Percentiles rank a stretch among this genome's conserved stretches.
Conservation (phyloP, 2,797 vertebrate genomes). For the Anas flavirostris region DNA sequence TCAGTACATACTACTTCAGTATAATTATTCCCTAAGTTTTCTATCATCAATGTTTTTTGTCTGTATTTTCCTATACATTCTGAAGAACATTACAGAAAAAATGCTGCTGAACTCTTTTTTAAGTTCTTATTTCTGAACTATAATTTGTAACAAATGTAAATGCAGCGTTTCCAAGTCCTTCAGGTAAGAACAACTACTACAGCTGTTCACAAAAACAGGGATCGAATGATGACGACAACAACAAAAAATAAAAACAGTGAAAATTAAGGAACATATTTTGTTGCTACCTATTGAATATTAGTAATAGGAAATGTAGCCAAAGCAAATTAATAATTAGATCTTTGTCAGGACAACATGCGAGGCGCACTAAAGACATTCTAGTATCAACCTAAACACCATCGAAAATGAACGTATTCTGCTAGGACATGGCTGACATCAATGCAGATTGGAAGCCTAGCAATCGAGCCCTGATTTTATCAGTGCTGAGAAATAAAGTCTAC, state of each 20-base stretch:
- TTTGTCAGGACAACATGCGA: not conserved
- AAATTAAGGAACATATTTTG: not conserved
- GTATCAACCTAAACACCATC: not conserved
- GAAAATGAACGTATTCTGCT: not conserved
- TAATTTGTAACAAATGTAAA: not conserved
- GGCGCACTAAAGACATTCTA: not conserved
- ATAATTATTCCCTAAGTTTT: not conserved
- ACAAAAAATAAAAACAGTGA: not conserved
- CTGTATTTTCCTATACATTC: not conserved
- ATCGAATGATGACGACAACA: not conserved
- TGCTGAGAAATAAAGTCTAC: conserved; percentile 6
- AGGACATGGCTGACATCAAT: not conserved
- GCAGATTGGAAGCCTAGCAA: not conserved
- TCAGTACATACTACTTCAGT: not conserved
- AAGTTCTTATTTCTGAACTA: not conserved
- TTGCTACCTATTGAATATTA: not conserved
- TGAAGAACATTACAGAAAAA: not conserved
- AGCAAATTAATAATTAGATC: not conserved
- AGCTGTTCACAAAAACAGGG: not conserved
- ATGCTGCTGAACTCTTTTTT: not conserved
- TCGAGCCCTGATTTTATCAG: not conserved
- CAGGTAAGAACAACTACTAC: not conserved
- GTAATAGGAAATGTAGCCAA: not conserved
- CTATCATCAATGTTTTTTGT: not conserved
- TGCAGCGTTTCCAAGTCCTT: not conserved